Evolutionary conservation across 92 coral and sea anemone species (phyloP).

Genomic region (Bergia puertoricense): DNA sequence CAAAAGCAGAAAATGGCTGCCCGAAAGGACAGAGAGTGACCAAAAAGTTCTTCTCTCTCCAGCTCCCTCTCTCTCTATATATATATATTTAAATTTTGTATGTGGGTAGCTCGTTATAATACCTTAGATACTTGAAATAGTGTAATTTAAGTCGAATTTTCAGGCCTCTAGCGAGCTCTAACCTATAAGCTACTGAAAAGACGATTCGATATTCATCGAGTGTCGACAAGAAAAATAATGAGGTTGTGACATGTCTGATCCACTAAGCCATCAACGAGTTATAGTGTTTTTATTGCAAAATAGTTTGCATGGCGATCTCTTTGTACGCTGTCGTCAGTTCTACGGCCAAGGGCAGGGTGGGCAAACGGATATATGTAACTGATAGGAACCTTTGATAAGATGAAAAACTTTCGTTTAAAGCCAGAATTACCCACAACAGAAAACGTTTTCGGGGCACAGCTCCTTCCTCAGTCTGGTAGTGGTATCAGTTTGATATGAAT

Average conservation of each 20-base stretch:
- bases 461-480: no score
- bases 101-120: background rate
- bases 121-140: background rate
- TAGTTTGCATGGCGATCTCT: background rate
- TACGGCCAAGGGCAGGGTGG: no score
- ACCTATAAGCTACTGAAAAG: background rate
- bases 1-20: no score
- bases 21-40: background rate
- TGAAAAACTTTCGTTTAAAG: no score
- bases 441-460: no score
- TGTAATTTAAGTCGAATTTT: background rate
- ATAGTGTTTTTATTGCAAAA: background rate
- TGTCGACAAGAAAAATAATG: background rate
- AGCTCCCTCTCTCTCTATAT: no score
- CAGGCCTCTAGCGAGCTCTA: background rate
- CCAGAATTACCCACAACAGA: no score
- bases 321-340: no score
- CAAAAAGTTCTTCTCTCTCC: background rate
- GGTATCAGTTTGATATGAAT: no score
- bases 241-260: background rate
- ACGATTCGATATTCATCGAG: background rate
- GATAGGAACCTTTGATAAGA: no score
- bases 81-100: no score
- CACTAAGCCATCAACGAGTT: background rate
- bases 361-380: no score